Evolutionary conservation across 2,113 vertebrate genomes (phyloP).

Genomic region (Tachycineta bicolor): DNA sequence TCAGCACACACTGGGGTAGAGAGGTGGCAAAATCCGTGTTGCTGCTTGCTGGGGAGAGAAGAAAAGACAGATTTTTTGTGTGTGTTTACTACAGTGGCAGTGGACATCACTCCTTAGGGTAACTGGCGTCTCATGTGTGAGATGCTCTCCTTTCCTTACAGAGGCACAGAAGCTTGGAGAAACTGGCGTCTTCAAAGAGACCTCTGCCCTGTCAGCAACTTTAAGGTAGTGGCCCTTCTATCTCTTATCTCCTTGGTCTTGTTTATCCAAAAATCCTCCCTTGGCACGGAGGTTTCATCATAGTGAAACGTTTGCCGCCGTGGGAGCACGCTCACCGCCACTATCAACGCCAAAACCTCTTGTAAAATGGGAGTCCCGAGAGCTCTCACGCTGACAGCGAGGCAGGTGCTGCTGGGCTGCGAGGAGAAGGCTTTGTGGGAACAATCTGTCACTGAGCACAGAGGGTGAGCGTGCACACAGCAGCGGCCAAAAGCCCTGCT

Average conservation of each 20-base stretch:
- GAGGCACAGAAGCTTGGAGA: background rate
- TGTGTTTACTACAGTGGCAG: background rate
- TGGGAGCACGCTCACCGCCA: background rate
- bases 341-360: background rate
- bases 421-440: background rate
- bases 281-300: background rate
- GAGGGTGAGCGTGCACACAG: background rate
- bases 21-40: background rate
- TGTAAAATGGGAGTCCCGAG: background rate
- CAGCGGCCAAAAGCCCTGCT: background rate
- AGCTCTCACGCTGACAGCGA: background rate
- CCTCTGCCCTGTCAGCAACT: background rate
- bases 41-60: background rate
- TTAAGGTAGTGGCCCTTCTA: background rate
- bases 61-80: background rate
- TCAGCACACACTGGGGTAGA: background rate
- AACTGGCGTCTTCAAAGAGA: background rate
- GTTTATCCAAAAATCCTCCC: background rate
- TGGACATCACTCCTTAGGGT: background rate
- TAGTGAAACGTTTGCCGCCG: fast-evolving
- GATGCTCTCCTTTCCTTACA: background rate
- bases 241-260: background rate
- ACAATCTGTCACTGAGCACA: background rate
- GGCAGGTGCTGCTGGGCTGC: background rate
- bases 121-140: background rate